A percentile compares a stretch with the other conserved stretches of the same genome.
phyloP scores from a whole-genome alignment of 1,140 invertebrate genomes.

The Pissodes strobi region DNA sequence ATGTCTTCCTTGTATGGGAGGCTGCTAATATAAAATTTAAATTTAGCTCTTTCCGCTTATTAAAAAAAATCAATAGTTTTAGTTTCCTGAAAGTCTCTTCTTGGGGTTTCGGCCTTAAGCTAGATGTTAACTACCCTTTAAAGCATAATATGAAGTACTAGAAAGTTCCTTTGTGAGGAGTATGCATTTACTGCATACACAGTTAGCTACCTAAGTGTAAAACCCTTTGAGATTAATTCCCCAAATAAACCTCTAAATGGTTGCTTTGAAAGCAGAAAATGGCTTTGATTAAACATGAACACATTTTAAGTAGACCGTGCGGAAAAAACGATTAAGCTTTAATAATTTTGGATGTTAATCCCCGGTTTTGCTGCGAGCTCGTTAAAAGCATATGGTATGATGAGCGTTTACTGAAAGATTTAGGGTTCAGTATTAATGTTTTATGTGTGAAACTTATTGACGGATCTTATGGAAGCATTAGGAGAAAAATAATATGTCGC shows the following conservation, averaged over 20 bases:
- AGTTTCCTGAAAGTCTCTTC: no score
- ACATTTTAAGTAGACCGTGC: neutral
- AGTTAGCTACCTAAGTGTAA: conserved; percentile 19
- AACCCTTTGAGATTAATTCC: conserved; percentile 23
- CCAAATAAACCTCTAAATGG: conserved; percentile 22
- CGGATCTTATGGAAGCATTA: no score
- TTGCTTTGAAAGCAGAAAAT: conserved; percentile 12
- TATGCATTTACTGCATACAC: conserved; percentile 22
- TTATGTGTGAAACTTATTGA: no score
- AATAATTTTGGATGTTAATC: conserved; percentile 17
- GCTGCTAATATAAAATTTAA: no score
- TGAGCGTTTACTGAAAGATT: no score
- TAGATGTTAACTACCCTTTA: conserved; percentile 25
- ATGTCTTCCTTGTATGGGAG: no score
- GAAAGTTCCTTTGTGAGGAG: conserved; percentile 21
- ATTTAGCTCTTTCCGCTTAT: no score
- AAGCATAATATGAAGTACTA: conserved; percentile 15
- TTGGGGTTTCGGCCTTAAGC: neutral
- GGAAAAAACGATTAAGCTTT: conserved; percentile 10
- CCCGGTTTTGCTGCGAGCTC: neutral
- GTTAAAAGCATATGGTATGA: no score
- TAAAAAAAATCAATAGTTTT: no score
- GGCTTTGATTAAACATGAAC: conserved; percentile 23
- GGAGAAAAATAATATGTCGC: no score
- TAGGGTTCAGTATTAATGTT: no score